phyloP scores from a whole-genome alignment of 2,888 invertebrate genomes.

The Morinoia aosen region DNA sequence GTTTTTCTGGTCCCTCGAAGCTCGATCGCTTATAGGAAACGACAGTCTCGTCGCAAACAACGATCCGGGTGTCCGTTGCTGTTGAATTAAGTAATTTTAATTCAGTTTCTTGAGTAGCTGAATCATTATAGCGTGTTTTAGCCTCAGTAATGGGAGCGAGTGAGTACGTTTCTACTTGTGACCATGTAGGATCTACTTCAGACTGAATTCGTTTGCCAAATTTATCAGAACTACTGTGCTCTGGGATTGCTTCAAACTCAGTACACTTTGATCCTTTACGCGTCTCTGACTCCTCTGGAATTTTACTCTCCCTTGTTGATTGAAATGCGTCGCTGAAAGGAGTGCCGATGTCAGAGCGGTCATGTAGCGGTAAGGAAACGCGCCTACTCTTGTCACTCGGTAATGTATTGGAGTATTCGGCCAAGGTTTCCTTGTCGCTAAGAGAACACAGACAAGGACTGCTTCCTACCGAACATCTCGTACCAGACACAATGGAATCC shows the following conservation, averaged over 20 bases:
- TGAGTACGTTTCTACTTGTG: not conserved
- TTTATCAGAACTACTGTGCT: not conserved
- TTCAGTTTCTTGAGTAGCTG: not conserved
- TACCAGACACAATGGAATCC: slow-evolving; percentile 28
- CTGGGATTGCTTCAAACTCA: slow-evolving; percentile 20
- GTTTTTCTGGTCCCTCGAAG: not conserved
- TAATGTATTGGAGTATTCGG: slow-evolving; percentile 25
- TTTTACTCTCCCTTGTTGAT: not conserved
- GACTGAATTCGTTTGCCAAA: not conserved
- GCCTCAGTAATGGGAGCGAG: not conserved
- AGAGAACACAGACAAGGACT: slow-evolving; percentile 44
- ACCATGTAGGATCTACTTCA: not conserved
- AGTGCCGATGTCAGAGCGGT: slow-evolving; percentile 8
- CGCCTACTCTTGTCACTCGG: slow-evolving; percentile 36
- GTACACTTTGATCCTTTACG: not conserved
- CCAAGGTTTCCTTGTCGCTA: slow-evolving; percentile 38
- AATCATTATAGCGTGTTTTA: not conserved
- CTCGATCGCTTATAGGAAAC: not conserved
- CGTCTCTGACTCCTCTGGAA: not conserved
- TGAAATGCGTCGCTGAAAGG: not conserved
- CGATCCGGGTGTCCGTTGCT: not conserved
- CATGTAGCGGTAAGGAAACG: slow-evolving; percentile 10
- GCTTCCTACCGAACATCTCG: slow-evolving; percentile 30
- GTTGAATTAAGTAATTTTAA: not conserved
- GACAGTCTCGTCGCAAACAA: not conserved